A percentile compares a stretch with the other conserved stretches of the same genome.
Evolutionary conservation across 2,888 invertebrate species (phyloP).

Genomic region (Helicoverpa assulta): DNA sequence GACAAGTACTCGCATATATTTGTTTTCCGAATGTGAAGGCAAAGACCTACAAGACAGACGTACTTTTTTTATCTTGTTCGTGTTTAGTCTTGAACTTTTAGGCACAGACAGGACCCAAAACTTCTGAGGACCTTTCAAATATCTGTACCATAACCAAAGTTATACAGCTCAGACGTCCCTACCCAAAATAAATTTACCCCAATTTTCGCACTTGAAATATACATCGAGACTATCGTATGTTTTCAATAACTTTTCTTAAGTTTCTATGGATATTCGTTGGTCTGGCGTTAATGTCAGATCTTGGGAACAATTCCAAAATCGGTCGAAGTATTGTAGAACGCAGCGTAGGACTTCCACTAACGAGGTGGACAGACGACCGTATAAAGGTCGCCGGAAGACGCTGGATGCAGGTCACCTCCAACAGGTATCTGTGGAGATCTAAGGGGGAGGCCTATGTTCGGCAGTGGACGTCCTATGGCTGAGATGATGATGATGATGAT

Average conservation of each 20-base stretch:
- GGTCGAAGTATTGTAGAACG: too few species aligned
- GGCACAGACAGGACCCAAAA: not conserved
- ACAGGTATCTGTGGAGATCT: too few species aligned
- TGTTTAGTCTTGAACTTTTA: not conserved
- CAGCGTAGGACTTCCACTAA: too few species aligned
- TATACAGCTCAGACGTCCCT: slow-evolving; percentile 3
- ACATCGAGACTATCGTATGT: slow-evolving; percentile 38
- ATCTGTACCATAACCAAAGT: slow-evolving; percentile 12
- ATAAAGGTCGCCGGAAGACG: too few species aligned
- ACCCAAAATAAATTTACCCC: slow-evolving; percentile 24
- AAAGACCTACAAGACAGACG: not conserved
- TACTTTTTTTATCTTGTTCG: not conserved
- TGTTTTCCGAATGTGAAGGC: not conserved
- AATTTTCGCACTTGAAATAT: slow-evolving; percentile 47
- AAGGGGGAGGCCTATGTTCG: too few species aligned
- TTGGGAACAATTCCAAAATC: too few species aligned
- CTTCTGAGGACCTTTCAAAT: slow-evolving; percentile 14
- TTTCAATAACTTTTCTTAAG: not conserved
- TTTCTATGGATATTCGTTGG: too few species aligned
- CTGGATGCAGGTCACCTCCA: too few species aligned
- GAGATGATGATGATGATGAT: too few species aligned
- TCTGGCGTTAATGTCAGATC: too few species aligned
- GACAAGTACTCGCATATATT: not conserved
- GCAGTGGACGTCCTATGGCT: too few species aligned
- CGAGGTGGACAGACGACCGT: too few species aligned